These are phyloP conservation scores for Apostichopus parvimensis DNA, from an alignment of 35 echinoderm and acorn worm species.

Conservation along the genomic window DNA sequence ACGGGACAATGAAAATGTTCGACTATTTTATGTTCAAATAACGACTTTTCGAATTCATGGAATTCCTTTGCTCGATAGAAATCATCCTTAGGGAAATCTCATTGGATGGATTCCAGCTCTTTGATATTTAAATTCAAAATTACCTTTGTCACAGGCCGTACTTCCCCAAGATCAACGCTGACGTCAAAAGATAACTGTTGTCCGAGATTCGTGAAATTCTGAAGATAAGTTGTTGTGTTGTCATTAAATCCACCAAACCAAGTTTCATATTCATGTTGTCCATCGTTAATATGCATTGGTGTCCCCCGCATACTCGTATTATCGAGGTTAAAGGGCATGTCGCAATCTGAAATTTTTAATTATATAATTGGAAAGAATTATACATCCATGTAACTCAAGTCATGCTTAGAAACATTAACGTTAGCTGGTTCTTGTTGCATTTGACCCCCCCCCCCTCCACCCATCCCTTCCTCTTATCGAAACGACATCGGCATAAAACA, in stretches of 20 bases:
- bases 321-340: conserved; percentile 52
- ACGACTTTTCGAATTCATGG: no score
- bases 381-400: no score
- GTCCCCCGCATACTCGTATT: conserved; percentile 70
- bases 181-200: conserved; percentile 52
- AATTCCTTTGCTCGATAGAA: no score
- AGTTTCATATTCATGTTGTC: conserved; percentile 48
- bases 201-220: conserved; percentile 70
- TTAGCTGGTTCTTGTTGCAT: not conserved
- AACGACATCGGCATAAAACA: no score
- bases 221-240: conserved; percentile 35
- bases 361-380: no score
- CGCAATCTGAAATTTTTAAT: conserved; percentile 30
- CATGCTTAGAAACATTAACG: not conserved
- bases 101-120: no score
- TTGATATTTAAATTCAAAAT: not conserved
- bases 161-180: conserved; percentile 58
- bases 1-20: no score
- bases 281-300: conserved; percentile 68
- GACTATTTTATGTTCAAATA: no score
- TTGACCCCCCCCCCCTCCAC: not conserved
- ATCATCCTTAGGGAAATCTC: no score
- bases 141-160: conserved; percentile 60
- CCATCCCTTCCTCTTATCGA: no score
- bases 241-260: conserved; percentile 66